Evolutionary conservation across 2,888 invertebrate genomes (phyloP), one percentile per base, ranked within the genome.

Genomic region (Drosophila emarginata): DNA sequence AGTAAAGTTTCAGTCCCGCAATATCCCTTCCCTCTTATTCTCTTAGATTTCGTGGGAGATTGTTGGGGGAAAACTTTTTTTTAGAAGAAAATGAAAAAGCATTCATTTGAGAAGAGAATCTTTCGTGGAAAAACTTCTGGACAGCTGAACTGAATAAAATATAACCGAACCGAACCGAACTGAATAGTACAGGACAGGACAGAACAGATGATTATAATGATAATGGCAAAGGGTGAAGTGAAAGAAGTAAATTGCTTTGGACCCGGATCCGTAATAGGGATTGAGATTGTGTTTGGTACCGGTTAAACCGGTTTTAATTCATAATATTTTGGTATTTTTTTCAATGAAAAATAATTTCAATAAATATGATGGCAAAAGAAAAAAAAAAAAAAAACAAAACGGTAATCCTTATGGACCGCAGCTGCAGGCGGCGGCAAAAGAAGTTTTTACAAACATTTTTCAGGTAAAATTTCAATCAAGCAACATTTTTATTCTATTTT

Each of bases 401-500:
- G 18, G 45, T 45, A 45, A 45, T 45, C 71, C 21, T 23, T 67
- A 39, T 64, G 59, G 61, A 59, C 61, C 71, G 78, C 86, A 82
- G 82, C 82, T 82, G 83, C 67, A 52, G 52, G 83, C 67, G 52
- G 83, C 67, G 52, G 50, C 52, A 36, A 40, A 71, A 64, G 68
- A 70, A 76, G 56, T 64, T 70, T 67, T 45, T 45, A 12, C 11
- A 12, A 36, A 63, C 53, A 39, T 15, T 64, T 80, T 85, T 66
- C 83, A 86, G 86, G 83, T 86, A 86, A 80, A 83, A 81, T 77
- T 77, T 80, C 73, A 73, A 82, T 80, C 83, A 80, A 82, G 86
- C 80, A 75, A 45, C 21, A 45, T 45, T 45, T 45, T 45, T 40
- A 7, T 40, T 40, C 26, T 40, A 9, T 26, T 40, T 40, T 9